Evolutionary conservation across 2,888 invertebrate genomes (phyloP).

Genomic region (Lasius platythorax): DNA sequence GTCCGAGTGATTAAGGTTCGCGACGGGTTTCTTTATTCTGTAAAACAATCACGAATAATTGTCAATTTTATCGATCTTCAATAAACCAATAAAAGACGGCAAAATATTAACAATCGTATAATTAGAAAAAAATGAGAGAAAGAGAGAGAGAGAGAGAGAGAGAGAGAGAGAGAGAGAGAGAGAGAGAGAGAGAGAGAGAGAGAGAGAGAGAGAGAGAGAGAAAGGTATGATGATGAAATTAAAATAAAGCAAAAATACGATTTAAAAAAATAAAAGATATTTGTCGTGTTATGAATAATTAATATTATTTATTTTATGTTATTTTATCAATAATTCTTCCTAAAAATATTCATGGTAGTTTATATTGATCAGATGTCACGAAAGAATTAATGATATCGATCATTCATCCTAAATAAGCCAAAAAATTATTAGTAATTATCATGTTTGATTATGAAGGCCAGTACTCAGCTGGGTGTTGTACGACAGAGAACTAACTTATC

Average conservation of each 20-base stretch:
- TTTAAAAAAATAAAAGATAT: background rate
- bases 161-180: background rate
- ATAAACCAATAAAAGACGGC: background rate
- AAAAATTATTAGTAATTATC: background rate
- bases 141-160: background rate
- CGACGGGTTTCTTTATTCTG: background rate
- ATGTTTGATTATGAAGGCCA: background rate
- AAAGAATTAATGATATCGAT: background rate
- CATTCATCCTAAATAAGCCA: too few relatives aligned
- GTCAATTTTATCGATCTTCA: background rate
- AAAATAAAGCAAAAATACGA: background rate
- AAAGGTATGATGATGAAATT: background rate
- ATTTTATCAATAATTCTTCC: background rate
- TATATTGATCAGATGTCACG: background rate
- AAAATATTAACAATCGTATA: background rate
- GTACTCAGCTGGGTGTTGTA: constrained; percentile 35
- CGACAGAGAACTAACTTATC: constrained; percentile 43
- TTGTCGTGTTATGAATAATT: background rate
- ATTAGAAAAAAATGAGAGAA: background rate
- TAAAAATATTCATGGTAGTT: background rate
- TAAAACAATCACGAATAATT: background rate
- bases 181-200: background rate
- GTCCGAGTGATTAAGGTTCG: background rate
- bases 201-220: background rate
- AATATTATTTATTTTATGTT: background rate